Conservation (phyloP, 2,888 invertebrate genomes). For the Eulithis testata region DNA sequence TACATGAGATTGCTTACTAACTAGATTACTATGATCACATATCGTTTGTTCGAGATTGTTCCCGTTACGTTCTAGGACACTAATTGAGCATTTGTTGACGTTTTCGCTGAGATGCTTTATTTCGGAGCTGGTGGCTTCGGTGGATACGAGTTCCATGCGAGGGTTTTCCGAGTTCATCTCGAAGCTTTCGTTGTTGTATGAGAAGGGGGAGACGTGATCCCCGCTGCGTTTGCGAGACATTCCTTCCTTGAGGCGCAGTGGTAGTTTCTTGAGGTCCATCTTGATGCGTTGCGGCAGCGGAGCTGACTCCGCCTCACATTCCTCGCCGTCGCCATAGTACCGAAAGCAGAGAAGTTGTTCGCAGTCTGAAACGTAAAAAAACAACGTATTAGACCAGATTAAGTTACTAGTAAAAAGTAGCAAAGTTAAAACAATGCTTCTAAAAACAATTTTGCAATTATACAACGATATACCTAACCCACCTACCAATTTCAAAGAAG, state of each 20-base stretch:
- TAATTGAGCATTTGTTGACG: slow-evolving; percentile 84
- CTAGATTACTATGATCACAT: slow-evolving; percentile 82
- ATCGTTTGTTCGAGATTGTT: slow-evolving; percentile 74
- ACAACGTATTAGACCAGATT: background rate
- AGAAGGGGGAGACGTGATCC: slow-evolving; percentile 76
- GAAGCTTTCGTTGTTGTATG: slow-evolving; percentile 81
- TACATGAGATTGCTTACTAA: slow-evolving; percentile 78
- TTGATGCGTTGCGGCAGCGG: slow-evolving; percentile 75
- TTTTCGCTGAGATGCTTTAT: slow-evolving; percentile 80
- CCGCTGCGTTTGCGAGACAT: slow-evolving; percentile 80
- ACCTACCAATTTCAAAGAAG: no score
- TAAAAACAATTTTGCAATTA: no score
- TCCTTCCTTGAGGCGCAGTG: slow-evolving; percentile 82
- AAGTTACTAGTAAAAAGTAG: background rate
- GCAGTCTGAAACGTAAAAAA: slow-evolving; percentile 82
- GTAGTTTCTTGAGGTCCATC: slow-evolving; percentile 85
- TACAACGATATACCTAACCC: no score
- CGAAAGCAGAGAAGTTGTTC: slow-evolving; percentile 88
- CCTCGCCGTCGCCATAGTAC: slow-evolving; percentile 87
- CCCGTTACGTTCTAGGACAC: slow-evolving; percentile 79
- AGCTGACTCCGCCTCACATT: slow-evolving; percentile 87
- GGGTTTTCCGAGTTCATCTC: slow-evolving; percentile 79
- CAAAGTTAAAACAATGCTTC: no score
- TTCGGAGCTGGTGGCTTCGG: slow-evolving; percentile 62
- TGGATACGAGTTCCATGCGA: slow-evolving; percentile 68